Evolutionary conservation across 2,888 invertebrate genomes (phyloP).

Genomic region (Hermodice carunculata): DNA sequence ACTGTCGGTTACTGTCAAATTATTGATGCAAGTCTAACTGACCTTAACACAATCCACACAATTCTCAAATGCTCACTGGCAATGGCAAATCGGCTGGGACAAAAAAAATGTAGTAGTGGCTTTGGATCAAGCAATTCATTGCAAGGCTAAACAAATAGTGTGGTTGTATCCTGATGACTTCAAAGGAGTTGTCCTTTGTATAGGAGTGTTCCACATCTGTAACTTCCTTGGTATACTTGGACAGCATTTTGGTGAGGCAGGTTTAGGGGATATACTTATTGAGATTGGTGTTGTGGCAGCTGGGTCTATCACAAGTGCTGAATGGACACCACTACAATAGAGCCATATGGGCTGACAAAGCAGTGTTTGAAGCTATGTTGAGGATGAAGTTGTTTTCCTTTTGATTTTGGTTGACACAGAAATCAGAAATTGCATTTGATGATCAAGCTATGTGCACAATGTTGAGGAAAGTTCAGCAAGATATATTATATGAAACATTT

Average conservation of each 20-base stretch:
- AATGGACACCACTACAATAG: slow-evolving; percentile 14
- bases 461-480: too few species aligned
- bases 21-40: slow-evolving; percentile 6
- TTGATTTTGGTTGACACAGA: too few species aligned
- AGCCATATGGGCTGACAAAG: neutral
- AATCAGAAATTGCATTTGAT: too few species aligned
- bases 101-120: neutral
- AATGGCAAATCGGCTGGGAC: neutral
- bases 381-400: too few species aligned
- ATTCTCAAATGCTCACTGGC: neutral
- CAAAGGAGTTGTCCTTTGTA: neutral
- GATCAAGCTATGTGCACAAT: too few species aligned
- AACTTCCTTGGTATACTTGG: neutral
- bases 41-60: neutral
- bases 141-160: slow-evolving; percentile 6
- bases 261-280: slow-evolving; percentile 3
- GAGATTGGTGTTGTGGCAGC: slow-evolving; percentile 1
- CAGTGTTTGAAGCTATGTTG: slow-evolving; percentile 9
- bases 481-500: too few species aligned
- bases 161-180: neutral
- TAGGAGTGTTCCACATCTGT: neutral
- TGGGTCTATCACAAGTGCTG: slow-evolving; percentile 4
- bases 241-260: slow-evolving; percentile 11
- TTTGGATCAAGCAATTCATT: slow-evolving; percentile 10
- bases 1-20: neutral